Conservation (phyloP, 1,140 invertebrate genomes). For the Drosophila aff. region DNA sequence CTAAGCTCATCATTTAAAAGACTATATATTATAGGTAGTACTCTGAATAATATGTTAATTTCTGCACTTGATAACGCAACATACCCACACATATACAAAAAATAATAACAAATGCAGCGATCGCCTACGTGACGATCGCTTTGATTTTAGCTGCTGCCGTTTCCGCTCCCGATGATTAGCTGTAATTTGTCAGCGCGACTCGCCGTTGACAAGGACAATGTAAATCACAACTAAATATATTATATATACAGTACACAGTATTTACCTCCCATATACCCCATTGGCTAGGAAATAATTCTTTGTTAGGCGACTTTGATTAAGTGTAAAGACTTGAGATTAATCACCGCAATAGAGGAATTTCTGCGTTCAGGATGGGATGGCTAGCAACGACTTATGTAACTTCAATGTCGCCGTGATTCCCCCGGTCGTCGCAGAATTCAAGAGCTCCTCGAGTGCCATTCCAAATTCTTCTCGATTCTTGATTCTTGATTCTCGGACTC, state of each 20-base stretch:
- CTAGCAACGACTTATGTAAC: slow-evolving; percentile 25
- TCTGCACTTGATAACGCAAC: slow-evolving; percentile 76
- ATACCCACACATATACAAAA: slow-evolving; percentile 11
- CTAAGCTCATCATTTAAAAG: slow-evolving; percentile 28
- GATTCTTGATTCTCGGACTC: slow-evolving; percentile 15
- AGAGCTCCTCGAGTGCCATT: slow-evolving; percentile 37
- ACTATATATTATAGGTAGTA: slow-evolving; percentile 8
- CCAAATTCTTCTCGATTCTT: slow-evolving; percentile 27
- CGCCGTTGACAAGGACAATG: slow-evolving; percentile 68
- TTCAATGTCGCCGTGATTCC: slow-evolving; percentile 29
- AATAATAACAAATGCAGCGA: slow-evolving; percentile 42
- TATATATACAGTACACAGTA: neutral
- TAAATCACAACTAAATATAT: slow-evolving; percentile 13
- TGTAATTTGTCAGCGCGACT: slow-evolving; percentile 68
- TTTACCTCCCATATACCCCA: neutral
- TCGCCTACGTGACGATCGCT: slow-evolving; percentile 40
- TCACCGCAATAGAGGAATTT: slow-evolving; percentile 7
- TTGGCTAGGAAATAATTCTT: slow-evolving; percentile 20
- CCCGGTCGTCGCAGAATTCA: slow-evolving; percentile 12
- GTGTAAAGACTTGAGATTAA: slow-evolving; percentile 20
- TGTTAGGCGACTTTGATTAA: slow-evolving; percentile 30
- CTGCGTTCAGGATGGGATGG: neutral
- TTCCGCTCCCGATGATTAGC: slow-evolving; percentile 62
- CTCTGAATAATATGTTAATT: slow-evolving; percentile 64
- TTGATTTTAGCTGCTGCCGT: slow-evolving; percentile 11